Evolutionary conservation across 2,113 vertebrate genomes (phyloP).

Genomic region (Entomyzon cyanotis): DNA sequence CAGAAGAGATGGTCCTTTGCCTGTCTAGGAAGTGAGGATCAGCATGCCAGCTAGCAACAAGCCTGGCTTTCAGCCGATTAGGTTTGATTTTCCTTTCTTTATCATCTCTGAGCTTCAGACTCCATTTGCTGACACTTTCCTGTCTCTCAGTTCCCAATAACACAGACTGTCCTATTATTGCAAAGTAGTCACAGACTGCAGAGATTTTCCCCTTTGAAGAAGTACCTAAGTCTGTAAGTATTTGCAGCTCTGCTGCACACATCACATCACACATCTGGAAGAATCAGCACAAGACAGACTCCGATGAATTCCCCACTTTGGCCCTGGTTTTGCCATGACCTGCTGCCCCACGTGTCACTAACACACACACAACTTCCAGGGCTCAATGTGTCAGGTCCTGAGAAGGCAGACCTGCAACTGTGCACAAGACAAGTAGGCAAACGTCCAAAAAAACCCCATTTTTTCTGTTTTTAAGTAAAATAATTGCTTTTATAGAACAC

Average conservation of each 20-base stretch:
- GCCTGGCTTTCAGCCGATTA: not conserved
- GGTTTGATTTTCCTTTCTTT: not conserved
- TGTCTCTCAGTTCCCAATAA: not conserved
- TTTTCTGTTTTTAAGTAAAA: not conserved
- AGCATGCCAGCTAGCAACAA: not conserved
- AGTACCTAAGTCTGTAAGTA: rapidly evolving
- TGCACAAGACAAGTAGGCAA: not conserved
- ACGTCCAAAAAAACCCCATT: rapidly evolving
- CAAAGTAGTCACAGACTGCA: not conserved
- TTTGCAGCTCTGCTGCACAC: not conserved
- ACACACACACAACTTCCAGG: not conserved
- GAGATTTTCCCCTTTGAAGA: not conserved
- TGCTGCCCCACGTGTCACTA: not conserved
- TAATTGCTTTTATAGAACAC: not conserved
- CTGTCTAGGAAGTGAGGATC: not conserved
- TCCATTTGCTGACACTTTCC: not conserved
- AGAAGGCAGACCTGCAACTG: not conserved
- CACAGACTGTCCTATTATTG: not conserved
- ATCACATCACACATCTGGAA: rapidly evolving
- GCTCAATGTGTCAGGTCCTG: rapidly evolving
- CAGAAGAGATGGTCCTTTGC: not conserved
- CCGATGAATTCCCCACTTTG: not conserved
- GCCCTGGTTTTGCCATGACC: not conserved
- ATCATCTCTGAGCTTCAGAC: not conserved
- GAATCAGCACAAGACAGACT: no score